Evolutionary conservation across 2,797 vertebrate species (phyloP).

Genomic region (Myotis findleyi): DNA sequence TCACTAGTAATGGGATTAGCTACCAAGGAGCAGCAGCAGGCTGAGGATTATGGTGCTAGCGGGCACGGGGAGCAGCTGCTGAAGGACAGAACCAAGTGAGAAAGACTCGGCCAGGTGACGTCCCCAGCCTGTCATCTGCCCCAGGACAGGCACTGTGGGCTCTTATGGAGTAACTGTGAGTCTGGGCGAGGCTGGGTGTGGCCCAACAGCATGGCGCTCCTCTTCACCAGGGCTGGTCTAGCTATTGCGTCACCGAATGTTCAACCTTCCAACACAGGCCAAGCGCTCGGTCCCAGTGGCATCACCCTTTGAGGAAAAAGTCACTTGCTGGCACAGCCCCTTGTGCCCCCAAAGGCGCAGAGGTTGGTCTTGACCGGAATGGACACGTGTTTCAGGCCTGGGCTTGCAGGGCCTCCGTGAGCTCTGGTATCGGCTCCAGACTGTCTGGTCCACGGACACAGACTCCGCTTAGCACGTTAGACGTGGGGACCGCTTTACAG

Average conservation of each 20-base stretch:
- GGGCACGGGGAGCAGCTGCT: background rate
- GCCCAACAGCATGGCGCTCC: accelerated
- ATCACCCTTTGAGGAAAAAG: background rate
- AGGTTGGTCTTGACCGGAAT: background rate
- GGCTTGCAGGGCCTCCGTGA: background rate
- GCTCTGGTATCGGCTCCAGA: background rate
- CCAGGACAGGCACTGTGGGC: background rate
- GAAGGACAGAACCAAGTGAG: background rate
- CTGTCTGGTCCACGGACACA: accelerated
- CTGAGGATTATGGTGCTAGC: background rate
- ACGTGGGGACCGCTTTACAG: accelerated
- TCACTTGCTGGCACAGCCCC: background rate
- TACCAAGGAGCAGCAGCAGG: background rate
- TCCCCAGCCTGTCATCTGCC: background rate
- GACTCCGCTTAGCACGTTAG: background rate
- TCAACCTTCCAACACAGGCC: background rate
- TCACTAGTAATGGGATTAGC: background rate
- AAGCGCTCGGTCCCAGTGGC: background rate
- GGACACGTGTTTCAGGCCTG: background rate
- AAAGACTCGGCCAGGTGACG: background rate
- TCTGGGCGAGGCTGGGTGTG: too few relatives aligned
- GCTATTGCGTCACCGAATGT: background rate
- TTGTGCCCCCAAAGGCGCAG: background rate
- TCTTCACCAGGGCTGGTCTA: background rate
- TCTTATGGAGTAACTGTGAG: background rate